Base-by-base conservation (phyloP, 2,113 vertebrate genomes). In the Rhinoptilus africanus region DNA sequence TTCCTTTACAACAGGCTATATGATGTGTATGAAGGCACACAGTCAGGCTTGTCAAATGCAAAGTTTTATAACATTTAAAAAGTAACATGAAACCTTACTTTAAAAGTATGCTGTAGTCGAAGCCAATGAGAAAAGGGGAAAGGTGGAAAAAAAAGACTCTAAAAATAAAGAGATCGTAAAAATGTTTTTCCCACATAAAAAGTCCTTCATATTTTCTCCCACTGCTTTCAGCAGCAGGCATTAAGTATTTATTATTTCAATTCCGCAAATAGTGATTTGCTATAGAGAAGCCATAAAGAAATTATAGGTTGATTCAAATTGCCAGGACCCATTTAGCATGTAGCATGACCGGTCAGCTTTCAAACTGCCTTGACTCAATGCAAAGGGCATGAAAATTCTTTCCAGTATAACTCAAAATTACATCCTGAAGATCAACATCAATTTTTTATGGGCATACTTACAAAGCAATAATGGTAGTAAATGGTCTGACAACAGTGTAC, bases 401-500 rank as follows among this genome's bases (percentile, higher is more conserved):
- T 57, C 62, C 66, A 95, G 24, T 28, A 14, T 57, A 76, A 95
- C 35, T 91, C 80, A 63, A 68, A 93, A 93, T 92, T 56, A 79
- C 30, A 57, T 84, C 35, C 54, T 59, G 72, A 96, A 94, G 34
- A 91, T 48, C 80, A 90, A 4, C 47, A 53, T 39, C 43, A 71
- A 82, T 87, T 92, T 75, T 85, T 80, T 78, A 78, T 85, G 64
- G 21, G 43, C 14, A n/a, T 96, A 99, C 99, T 99, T 98, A 99
- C 99, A 99, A 94, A 87, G 99, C 99, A 88, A 99, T 98, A 80
- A 99, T 98, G 24, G 99, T 99, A 54, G 99, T 99, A 96, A 99
- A 98, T 4, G 99, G 99, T 97, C 99, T 98, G 66, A 99, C 99
- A 27, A 99, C 99, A 4, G 99, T 99, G 96, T 99, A 99, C 97